Percentiles rank a stretch among this genome's conserved stretches.
Conservation (phyloP, 2,888 invertebrate species). For the Formica aserva region DNA sequence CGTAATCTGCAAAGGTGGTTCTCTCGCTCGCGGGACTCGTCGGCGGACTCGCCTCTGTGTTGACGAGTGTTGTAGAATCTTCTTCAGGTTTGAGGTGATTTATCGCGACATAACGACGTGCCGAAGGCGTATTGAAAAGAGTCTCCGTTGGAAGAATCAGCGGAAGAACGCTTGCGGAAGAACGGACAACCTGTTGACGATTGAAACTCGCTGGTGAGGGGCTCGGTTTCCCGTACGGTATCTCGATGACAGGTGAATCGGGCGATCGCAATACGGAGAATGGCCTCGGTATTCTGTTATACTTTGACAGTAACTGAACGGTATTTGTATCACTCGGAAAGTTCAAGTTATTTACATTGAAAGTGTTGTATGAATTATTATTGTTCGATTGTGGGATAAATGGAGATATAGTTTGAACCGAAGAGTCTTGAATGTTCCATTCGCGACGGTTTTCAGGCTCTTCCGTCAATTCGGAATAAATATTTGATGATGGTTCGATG, state of each 20-base stretch:
- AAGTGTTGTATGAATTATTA: background rate
- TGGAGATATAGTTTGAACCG: background rate
- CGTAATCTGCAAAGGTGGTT: background rate
- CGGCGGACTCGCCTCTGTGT: background rate
- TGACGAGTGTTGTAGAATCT: background rate
- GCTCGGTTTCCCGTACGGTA: background rate
- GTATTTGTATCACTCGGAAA: background rate
- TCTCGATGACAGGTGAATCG: background rate
- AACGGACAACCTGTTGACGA: background rate
- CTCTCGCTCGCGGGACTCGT: background rate
- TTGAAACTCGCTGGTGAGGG: background rate
- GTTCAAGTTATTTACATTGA: slow-evolving; percentile 2
- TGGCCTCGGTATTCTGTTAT: slow-evolving; percentile 63
- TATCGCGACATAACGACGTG: slow-evolving; percentile 28
- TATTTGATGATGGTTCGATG: background rate
- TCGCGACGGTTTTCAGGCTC: background rate
- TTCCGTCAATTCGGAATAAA: background rate
- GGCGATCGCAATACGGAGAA: slow-evolving; percentile 27
- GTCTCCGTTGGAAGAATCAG: slow-evolving; percentile 35
- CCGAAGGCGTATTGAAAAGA: background rate
- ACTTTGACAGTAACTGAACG: slow-evolving; percentile 26
- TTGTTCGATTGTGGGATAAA: background rate
- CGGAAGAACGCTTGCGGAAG: slow-evolving; percentile 35
- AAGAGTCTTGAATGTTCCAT: background rate
- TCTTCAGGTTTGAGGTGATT: slow-evolving; percentile 3